phyloP scores from a whole-genome alignment of 2,113 vertebrate species.

The Echinops telfairi region DNA sequence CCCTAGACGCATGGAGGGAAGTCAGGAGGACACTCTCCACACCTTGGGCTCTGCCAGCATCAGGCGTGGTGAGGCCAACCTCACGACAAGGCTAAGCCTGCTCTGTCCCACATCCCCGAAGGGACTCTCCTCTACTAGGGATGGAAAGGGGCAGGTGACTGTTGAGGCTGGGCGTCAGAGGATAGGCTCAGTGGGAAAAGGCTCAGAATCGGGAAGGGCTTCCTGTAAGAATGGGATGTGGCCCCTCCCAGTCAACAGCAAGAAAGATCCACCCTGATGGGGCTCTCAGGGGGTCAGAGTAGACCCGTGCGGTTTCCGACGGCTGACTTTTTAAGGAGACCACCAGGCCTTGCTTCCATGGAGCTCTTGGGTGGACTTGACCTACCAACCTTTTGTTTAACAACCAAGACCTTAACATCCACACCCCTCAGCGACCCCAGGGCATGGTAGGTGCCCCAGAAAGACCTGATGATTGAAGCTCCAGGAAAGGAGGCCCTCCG shows the following conservation, averaged over 20 bases:
- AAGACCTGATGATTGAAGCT: neutral
- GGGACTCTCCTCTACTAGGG: neutral
- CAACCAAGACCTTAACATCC: too few relatives aligned
- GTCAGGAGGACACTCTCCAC: neutral
- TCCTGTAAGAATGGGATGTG: neutral
- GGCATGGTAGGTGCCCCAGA: neutral
- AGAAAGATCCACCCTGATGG: too few relatives aligned
- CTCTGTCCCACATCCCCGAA: neutral
- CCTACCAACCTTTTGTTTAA: too few relatives aligned
- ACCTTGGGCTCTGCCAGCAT: neutral
- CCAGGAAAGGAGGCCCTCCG: neutral
- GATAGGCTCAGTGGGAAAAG: neutral
- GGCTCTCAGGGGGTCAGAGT: too few relatives aligned
- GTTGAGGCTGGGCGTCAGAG: neutral
- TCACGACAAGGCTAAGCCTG: neutral
- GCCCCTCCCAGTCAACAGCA: neutral
- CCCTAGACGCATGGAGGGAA: neutral
- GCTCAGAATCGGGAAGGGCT: neutral
- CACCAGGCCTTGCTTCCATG: too few relatives aligned
- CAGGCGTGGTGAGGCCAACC: accelerated
- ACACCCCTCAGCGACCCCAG: too few relatives aligned
- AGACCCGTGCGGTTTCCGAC: too few relatives aligned
- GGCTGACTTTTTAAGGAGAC: too few relatives aligned
- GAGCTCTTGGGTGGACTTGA: too few relatives aligned
- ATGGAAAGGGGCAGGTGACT: neutral